These are phyloP conservation scores for Larimichthys polyactis DNA, from an alignment of 2,113 vertebrate genomes.

Conservation along the genomic window DNA sequence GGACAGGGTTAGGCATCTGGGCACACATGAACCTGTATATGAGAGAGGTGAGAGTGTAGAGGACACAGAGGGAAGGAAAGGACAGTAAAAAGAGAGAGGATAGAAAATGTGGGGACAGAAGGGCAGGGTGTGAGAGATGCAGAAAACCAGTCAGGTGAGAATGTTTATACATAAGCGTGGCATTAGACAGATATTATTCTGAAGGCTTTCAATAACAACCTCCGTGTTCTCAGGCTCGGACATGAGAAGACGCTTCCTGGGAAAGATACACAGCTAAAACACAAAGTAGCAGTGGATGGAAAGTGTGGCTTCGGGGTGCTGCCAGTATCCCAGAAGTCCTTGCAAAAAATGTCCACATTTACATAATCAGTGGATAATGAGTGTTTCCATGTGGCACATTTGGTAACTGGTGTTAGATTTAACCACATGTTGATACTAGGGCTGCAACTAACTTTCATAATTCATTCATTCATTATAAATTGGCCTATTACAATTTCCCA, in stretches of 20 bases:
- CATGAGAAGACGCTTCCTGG: not conserved
- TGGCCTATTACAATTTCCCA: not conserved
- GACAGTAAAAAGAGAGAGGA: not conserved
- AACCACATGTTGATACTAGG: too few species aligned
- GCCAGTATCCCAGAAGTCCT: not conserved
- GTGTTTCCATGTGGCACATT: not conserved
- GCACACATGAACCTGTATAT: constrained; percentile 91
- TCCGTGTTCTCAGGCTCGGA: not conserved
- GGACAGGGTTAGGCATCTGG: constrained; percentile 91
- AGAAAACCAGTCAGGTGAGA: constrained; percentile 59
- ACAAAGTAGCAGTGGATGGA: not conserved
- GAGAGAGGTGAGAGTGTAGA: not conserved
- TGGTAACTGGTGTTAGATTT: not conserved
- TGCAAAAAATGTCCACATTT: not conserved
- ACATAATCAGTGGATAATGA: not conserved
- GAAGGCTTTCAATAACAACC: constrained; percentile 10
- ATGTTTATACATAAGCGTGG: constrained; percentile 54
- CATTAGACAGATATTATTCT: constrained; percentile 46
- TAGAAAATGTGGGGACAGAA: not conserved
- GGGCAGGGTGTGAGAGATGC: not conserved
- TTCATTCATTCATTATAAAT: too few species aligned
- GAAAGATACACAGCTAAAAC: constrained; percentile 2
- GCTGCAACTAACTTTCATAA: too few species aligned
- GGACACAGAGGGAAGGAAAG: not conserved
- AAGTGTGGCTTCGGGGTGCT: not conserved